Evolutionary conservation across 2,797 vertebrate genomes (phyloP).

Genomic region (Catharus ustulatus): DNA sequence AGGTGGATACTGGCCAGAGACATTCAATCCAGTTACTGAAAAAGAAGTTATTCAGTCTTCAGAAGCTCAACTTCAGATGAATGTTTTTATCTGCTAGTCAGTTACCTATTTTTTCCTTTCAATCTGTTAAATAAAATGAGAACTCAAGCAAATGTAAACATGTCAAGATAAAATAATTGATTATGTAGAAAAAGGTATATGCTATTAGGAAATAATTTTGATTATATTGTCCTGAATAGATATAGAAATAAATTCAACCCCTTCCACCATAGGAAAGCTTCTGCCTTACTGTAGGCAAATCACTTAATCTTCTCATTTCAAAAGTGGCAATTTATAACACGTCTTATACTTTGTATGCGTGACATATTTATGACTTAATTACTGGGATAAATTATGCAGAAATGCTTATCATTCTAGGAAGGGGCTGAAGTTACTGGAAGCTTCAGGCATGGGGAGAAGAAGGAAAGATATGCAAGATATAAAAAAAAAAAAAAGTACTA

Average conservation of each 20-base stretch:
- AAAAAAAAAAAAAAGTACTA: not conserved
- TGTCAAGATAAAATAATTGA: not conserved
- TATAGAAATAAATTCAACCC: not conserved
- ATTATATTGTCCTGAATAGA: not conserved
- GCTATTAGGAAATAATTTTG: not conserved
- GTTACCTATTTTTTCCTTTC: not conserved
- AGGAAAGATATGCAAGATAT: not conserved
- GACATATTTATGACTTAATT: not conserved
- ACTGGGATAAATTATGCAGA: not conserved
- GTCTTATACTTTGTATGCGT: not conserved
- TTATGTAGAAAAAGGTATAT: not conserved
- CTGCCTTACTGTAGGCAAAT: not conserved
- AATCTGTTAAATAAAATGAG: not conserved
- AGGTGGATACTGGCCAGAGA: not conserved
- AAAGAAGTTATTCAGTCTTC: not conserved
- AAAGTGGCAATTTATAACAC: not conserved
- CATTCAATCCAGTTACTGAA: not conserved
- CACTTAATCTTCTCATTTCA: not conserved
- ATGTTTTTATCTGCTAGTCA: not conserved
- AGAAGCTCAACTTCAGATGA: not conserved
- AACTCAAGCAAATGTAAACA: not conserved
- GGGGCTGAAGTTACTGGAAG: not conserved
- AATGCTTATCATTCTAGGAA: not conserved
- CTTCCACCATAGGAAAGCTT: not conserved
- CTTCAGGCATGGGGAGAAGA: not conserved